Base-by-base conservation (phyloP, 1,140 invertebrate species). In the Hypothenemus hampei region DNA sequence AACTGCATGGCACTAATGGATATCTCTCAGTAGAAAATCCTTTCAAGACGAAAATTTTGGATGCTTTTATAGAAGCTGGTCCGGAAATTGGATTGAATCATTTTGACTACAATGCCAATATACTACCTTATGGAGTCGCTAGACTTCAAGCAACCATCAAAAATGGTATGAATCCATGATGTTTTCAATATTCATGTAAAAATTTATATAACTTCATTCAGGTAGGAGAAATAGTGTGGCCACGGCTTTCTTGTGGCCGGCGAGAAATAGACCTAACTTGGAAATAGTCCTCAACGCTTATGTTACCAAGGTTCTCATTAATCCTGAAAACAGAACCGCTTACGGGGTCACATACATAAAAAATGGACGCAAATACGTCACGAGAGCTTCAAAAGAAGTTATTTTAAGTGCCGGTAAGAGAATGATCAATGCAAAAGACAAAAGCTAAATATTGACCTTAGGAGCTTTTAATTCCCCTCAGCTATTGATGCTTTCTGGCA, bases 381-480 rank as follows among this genome's bases (percentile, higher is more conserved):
- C 75, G 0, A 65, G 61, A 2, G 77, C 75, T 0, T 64, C 66
- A 0, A 81, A 79, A 43, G 83, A 85, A 68, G 77, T 85, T 0
- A 75, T 85, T 36, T 48, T 85, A 11, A 73, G 70, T 1, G 78
- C 78, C 0, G 81, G 80, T 0, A 83, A 82, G 4, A 74, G 78
- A 1, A 76, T 84, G 1, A 11, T n/a, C n/a, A 72, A 64, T 72
- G 79, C 33, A 71, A 77, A 23, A 69, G 86, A 41, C 65, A 64
- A 47, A 91, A 89, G 65, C 66, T 90, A 10, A 78, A 83, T 50
- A 75, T 87, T 90, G 36, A 87, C 86, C 1, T 84, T 87, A 0
- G 64, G 64, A 33, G 63, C 75, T 3, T 71, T 81, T 16, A 74
- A 78, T 56, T 73, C 77, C 1, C 76, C 80, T 10, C 71, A 78